Base-by-base conservation (phyloP, 2,888 invertebrate species). In the Drosophila trichaetosa region DNA sequence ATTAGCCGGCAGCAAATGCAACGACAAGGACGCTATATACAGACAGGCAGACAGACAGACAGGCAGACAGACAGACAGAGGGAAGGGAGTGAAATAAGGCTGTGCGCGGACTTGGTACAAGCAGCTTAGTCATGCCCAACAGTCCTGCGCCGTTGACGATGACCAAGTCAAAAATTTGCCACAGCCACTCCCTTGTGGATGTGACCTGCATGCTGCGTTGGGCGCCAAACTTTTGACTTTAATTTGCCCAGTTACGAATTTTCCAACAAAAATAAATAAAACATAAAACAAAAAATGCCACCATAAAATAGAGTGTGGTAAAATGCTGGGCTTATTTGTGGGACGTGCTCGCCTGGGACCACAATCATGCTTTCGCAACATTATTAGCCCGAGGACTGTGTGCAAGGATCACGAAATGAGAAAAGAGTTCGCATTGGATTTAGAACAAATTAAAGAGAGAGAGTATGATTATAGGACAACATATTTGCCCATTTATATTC, bases 141-240 rank as follows among this genome's bases (percentile, higher is more conserved):
- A 69, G 75, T 56, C 38, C 60, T 59, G 69, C 69, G 58, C 42
- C 69, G 58, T 52, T 52, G 57, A n/a, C 46, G 56, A 49, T 31
- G 56, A 58, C 61, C 62, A 58, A 62, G 65, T 54, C 65, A 62
- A 71, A 42, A 67, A 62, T 78, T 53, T 67, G 18, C n/a, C 21
- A 59, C 57, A 63, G 11, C 21, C n/a, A 56, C 54, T 78, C 40
- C 63, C 56, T 36, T 49, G 60, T 69, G 84, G 80, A 84, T 84
- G 84, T 84, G 84, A 84, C 84, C 76, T 79, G 84, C 84, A 84
- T 84, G 84, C 89, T 67, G 73, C 73, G 74, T 54, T 78, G 73
- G 71, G 64, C 73, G 79, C 76, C 89, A 89, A 84, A 89, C 59
- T 89, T 84, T 86, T 80, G 84, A 81, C 83, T 88, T 86, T 76